Evolutionary conservation across 2,113 vertebrate species (phyloP), one percentile per base, ranked within the genome.

Genomic region (Nyctereutes procyonoides): DNA sequence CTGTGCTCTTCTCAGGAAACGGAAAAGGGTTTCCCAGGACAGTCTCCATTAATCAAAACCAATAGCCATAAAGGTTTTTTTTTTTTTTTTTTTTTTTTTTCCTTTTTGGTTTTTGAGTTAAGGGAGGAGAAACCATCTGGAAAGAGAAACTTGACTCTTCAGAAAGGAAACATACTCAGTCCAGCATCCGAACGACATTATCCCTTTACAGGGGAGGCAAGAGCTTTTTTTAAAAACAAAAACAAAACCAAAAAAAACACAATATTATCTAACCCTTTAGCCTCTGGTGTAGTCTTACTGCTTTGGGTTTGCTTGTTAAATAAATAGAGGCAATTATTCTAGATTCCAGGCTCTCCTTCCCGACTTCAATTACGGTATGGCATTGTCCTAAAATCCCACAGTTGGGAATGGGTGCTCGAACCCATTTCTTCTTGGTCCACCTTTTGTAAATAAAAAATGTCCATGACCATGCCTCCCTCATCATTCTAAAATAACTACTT

Each of bases 41-140:
- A 91, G 80, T 93, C 73, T 77, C 51, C 94, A 92, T 97, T 91
- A 93, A 96, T 97, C 96, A 97, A 96, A 97, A 98, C 89, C 96
- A 89, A 97, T 85, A 95, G 71, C 53, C 76, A 92, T 86, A 97
- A 96, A 97, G 92, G 77, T 86, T 93, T 95, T 95, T 88, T 76
- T 38, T 58, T 93, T 96, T 95, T 88, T 76, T 38, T 58, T 84
- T 76, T n/a, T n/a, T n/a, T n/a, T n/a, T n/a, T n/a, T n/a, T n/a
- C n/a, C 51, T 71, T 71, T 38, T 63, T 84, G 63, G 15, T 65
- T 87, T 94, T 85, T 83, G 16, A 92, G 71, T 93, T 85, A 94
- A 93, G 24, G 43, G 85, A 83, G 60, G 17, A 95, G 82, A 93
- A 98, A 91, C 88, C 93, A 98, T 96, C 85, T 96, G 96, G 81